Base-by-base conservation (phyloP, 2,113 vertebrate genomes). In the Entomyzon cyanotis region DNA sequence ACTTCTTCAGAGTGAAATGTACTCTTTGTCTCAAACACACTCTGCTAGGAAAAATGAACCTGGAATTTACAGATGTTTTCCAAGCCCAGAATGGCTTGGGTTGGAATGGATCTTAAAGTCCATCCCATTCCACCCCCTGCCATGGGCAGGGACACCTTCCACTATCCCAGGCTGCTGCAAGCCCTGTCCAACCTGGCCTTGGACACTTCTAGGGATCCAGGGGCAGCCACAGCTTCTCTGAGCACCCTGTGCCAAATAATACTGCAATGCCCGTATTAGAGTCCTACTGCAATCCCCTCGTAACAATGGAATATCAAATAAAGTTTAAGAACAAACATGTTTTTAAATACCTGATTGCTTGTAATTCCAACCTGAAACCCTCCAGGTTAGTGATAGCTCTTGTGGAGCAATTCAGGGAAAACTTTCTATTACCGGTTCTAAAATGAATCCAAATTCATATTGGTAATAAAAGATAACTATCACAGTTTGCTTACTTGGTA, bases 181-280 rank as follows among this genome's bases (percentile, higher is more conserved):
- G 7, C 8, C 8, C 33, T 0, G 0, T 74, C 52, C 60, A 52
- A 0, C 6, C n/a, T 30, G 87, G 6, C 69, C 60, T 67, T 2
- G 53, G 7, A 9, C 62, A 25, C 28, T 65, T 0, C 28, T 53
- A 60, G 28, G 46, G 78, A 30, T 21, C 39, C 39, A 39, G 53
- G 28, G 46, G 28, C 39, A 68, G 69, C 24, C 62, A 39, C 69
- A 60, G 62, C 53, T 75, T 0, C 62, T 53, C 28, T 60, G 69
- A 16, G 13, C 23, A 53, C 0, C 33, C 39, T 60, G 28, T 68
- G n/a, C 39, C 33, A 41, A 30, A 33, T 2, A 37, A 8, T 25
- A 47, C 3, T 62, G 27, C 33, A 67, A 9, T 7, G 28, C 15
- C 39, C 41, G 22, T 14, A 42, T 28, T 35, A 64, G 31, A 12